Base-by-base conservation (phyloP, 1,140 invertebrate genomes). In the Drosophila lowei region DNA sequence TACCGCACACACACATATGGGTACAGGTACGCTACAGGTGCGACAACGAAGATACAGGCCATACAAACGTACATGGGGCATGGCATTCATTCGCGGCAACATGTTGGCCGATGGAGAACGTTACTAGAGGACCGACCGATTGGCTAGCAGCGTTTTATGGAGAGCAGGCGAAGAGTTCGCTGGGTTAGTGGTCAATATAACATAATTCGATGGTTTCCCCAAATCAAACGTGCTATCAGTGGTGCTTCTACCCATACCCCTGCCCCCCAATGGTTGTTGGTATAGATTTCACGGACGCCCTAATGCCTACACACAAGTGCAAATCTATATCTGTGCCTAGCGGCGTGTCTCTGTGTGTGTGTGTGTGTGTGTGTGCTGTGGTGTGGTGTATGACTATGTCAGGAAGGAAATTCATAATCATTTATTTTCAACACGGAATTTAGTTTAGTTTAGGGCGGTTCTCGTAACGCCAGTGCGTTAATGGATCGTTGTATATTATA, bases 391-490 rank as follows among this genome's bases (percentile, higher is more conserved):
- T 72, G 57, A 57, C 47, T 67, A 34, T 54, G 44, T 25, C 23
- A 25, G 13, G 11, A 47, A 64, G 47, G 47, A 65, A 75, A 72
- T 65, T 83, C 75, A 68, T 81, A 89, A 86, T 88, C 78, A 79
- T 63, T 47, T 71, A 53, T 72, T 80, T 49, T 23, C 18, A 30
- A 68, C 57, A 30, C 18, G 56, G 47, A 74, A 60, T 84, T 83
- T 77, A 70, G 76, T 89, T 49, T 79, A 38, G 85, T 89, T 79
- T 62, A 50, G 67, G 74, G 68, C 72, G 64, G 72, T 63, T 47
- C 57, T 70, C 57, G 53, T 60, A 63, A 66, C 63, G 56, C 44
- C 60, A 60, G 15, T 28, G 8, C 18, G 34, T 25, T 44, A 4
- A 11, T 38, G 21, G 15, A 57, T 34, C 23, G 23, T 25, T 25